Evolutionary conservation across 1,140 invertebrate species (phyloP).

Genomic region (Stegodyphus mimosarum): DNA sequence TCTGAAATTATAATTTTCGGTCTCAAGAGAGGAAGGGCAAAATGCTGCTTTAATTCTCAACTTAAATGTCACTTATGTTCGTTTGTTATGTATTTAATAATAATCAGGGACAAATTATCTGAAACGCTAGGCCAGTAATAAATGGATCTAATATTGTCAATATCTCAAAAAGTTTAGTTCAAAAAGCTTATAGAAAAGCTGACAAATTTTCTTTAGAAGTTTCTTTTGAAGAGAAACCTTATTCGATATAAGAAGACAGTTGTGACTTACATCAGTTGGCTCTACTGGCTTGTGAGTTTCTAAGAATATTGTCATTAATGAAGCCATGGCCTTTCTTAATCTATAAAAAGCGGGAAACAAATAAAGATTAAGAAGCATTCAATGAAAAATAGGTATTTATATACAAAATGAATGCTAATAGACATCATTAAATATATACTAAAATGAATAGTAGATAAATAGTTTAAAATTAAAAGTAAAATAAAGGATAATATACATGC

Average conservation of each 20-base stretch:
- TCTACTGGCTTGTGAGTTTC: conserved; percentile 2
- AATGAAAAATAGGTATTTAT: not conserved
- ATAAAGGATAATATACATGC: no score
- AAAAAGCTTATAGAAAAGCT: not conserved
- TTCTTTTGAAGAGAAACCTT: not conserved
- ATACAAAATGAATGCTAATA: not conserved
- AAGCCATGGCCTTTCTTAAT: conserved; percentile 36
- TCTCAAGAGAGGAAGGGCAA: no score
- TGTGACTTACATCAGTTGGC: conserved; percentile 42
- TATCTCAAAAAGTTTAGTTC: not conserved
- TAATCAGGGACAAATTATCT: not conserved
- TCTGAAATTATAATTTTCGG: no score
- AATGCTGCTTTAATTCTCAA: no score
- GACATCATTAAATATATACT: not conserved
- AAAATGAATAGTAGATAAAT: not conserved
- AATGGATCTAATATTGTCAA: not conserved
- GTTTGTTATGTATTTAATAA: no score
- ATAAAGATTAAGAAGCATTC: not conserved
- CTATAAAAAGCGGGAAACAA: conserved; percentile 1
- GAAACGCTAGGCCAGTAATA: not conserved
- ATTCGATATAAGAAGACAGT: not conserved
- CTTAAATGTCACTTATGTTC: no score
- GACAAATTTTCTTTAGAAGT: not conserved
- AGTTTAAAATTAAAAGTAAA: not conserved
- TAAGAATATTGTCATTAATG: conserved; percentile 40